Evolutionary conservation across 1,140 invertebrate species (phyloP).

Genomic region (Drosophila nebulosa): DNA sequence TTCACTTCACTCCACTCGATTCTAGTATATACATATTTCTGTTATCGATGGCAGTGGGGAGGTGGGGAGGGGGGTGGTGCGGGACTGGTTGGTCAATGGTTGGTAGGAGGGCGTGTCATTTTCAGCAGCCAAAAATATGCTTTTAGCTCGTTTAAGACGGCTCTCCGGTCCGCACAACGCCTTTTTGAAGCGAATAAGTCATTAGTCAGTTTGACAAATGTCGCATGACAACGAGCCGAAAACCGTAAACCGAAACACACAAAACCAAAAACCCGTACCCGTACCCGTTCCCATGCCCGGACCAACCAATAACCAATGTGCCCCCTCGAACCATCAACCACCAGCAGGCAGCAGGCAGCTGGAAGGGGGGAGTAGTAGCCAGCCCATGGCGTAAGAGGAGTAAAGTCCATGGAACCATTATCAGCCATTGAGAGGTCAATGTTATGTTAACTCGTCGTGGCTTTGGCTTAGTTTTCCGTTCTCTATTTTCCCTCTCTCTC

Average conservation of each 20-base stretch:
- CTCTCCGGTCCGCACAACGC: background rate
- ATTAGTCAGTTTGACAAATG: constrained; percentile 34
- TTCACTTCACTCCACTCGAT: too few species aligned
- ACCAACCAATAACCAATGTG: background rate
- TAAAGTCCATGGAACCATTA: background rate
- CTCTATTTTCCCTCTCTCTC: too few species aligned
- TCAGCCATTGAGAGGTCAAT: constrained; percentile 7
- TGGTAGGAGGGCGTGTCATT: constrained; percentile 6
- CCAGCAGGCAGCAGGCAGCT: too few species aligned
- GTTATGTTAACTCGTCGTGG: constrained; percentile 10
- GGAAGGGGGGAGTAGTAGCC: too few species aligned
- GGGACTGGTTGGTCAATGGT: too few species aligned
- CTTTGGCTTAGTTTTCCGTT: background rate
- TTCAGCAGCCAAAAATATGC: constrained; percentile 8
- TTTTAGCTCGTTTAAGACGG: constrained; percentile 7
- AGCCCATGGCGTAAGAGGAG: background rate
- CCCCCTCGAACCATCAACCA: background rate
- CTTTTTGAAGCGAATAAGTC: constrained; percentile 19
- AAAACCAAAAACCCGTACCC: background rate
- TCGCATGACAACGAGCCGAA: constrained; percentile 20
- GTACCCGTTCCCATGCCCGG: background rate
- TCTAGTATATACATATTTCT: background rate
- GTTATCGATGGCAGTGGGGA: too few species aligned
- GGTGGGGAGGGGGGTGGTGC: background rate
- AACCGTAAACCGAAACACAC: background rate